Base-by-base conservation (phyloP, 1,140 invertebrate genomes). In the Chrysomallon squamiferum region DNA sequence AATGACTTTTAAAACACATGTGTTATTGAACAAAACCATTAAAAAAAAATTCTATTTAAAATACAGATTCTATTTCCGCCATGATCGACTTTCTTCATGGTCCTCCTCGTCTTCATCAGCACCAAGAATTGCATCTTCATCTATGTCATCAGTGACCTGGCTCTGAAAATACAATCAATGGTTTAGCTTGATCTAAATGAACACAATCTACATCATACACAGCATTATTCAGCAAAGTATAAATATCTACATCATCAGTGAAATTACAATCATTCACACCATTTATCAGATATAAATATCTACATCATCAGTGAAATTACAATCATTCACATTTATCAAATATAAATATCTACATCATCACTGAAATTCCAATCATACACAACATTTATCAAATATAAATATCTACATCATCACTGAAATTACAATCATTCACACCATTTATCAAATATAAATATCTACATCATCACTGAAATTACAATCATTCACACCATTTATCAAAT, bases 81-180 rank as follows among this genome's bases (percentile, higher is more conserved):
- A 90, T 81, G 85, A 71, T 83, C 85, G 56, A 52, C 69, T 77
- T 84, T 83, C 89, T 35, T 88, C 88, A 64, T 88, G 88, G 59
- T 90, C 89, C 5, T 90, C 89, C 33, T 90, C 89, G 22, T 89
- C 89, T 50, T 89, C 89, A 63, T 89, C 89, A 41, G 87, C 87
- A 50, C 66, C 86, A 60, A 83, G 71, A 30, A 81, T 66, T 7
- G 76, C 75, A 38, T 83, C 82, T 56, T 84, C 80, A 69, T 84
- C 81, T 41, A 78, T 52, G 13, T 83, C 80, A 64, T 79, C 71
- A 38, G 61, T 66, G 60, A 63, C 56, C 29, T 43, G 25, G 45
- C 41, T 47, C 65, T 71, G 41, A 15, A 61, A 33, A 59, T 29
- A 57, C 7, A 29, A 61, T 29, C 35, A 52, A 25, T 29, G 41